Base-by-base conservation (phyloP, 2,888 invertebrate species). In the Zele albiditarsus region DNA sequence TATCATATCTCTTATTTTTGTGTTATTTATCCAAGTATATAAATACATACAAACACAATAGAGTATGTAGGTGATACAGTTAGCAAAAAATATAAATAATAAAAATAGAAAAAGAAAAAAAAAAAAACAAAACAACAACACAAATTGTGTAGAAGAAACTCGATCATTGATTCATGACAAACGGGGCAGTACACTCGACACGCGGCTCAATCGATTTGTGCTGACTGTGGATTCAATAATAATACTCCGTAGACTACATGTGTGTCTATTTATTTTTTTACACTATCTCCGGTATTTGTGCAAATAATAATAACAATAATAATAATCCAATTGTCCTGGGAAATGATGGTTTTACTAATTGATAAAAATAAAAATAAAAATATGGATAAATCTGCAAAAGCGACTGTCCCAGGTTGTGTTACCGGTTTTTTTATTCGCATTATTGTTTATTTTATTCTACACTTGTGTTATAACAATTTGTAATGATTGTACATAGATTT, bases 141-240 rank as follows among this genome's bases (percentile, higher is more conserved):
- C 2, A 14, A 46, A 46, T n/a, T 3, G n/a, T n/a, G 46, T 46
- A 2, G 28, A n/a, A 67, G 49, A 14, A n/a, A 53, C 31, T 68
- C 31, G n/a, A 20, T 53, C 68, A 68, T 68, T 68, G 28, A 68
- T 68, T 57, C 53, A 68, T 16, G 31, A 27, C 53, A 57, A 68
- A 49, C 68, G 28, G 68, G 68, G 68, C 68, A 68, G 31, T 68
- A 68, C 68, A 68, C 68, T 68, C 68, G 53, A 53, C 68, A 53
- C 28, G 57, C 68, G 53, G 49, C 20, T 12, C 20, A 53, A 68
- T 68, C 68, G 68, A 68, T 68, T 68, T 20, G 20, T 31, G 28
- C 27, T 68, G 20, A 53, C 31, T 53, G 20, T 31, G 20, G 28
- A 53, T 68, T 68, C 31, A 14, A 53, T 68, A 46, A 46, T 66